These are phyloP conservation scores for Glareola pratincola DNA, from an alignment of 2,113 vertebrate species.

Conservation along the genomic window DNA sequence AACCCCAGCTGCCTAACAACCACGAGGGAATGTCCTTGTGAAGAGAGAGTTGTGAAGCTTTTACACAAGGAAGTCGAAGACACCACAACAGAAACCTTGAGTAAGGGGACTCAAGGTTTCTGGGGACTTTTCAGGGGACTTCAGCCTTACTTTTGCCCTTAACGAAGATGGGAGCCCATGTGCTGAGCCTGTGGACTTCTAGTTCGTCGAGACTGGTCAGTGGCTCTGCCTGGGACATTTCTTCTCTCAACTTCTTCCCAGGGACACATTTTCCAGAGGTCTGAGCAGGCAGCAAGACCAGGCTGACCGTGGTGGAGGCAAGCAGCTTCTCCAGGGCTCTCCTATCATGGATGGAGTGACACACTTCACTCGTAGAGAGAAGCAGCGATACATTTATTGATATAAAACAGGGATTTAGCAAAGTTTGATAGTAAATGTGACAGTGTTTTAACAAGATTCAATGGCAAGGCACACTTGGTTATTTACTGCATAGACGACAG, in stretches of 20 bases:
- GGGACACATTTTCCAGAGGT: accelerated
- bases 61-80: background rate
- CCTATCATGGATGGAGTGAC: background rate
- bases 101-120: no score
- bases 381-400: background rate
- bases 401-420: background rate
- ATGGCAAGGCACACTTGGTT: background rate
- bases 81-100: background rate
- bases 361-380: background rate
- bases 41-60: background rate
- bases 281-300: accelerated
- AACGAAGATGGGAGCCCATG: accelerated
- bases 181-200: accelerated
- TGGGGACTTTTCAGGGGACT: background rate
- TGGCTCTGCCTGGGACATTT: no score
- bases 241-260: background rate
- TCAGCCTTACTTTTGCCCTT: background rate
- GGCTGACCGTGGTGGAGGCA: accelerated
- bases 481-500: background rate
- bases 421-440: background rate
- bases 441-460: background rate
- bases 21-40: no score
- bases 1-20: background rate
- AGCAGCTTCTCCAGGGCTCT: background rate
- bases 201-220: no score